These are phyloP conservation scores for Dastarcus helophoroides DNA, from an alignment of 2,888 invertebrate species.

Conservation along the genomic window DNA sequence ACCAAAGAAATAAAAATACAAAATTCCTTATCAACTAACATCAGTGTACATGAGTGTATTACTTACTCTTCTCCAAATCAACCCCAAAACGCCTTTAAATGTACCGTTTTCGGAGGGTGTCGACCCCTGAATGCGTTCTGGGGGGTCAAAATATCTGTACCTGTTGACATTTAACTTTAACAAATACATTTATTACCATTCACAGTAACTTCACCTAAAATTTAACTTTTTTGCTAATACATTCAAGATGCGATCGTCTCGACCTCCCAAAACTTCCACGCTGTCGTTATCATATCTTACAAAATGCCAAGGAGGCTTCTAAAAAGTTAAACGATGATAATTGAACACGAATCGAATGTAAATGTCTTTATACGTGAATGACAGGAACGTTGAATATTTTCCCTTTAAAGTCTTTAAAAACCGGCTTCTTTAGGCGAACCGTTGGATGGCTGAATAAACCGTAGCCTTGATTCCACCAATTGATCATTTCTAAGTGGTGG, in stretches of 20 bases:
- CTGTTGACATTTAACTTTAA: conserved; percentile 31
- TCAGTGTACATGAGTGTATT: not conserved
- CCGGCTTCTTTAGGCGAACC: conserved; percentile 45
- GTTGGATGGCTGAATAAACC: conserved; percentile 56
- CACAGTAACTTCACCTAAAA: conserved; percentile 43
- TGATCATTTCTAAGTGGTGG: conserved; percentile 51
- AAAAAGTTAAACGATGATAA: conserved; percentile 5
- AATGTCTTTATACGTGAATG: conserved; percentile 45
- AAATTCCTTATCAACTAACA: conserved; percentile 1
- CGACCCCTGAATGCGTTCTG: conserved; percentile 60
- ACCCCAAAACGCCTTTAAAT: conserved; percentile 60
- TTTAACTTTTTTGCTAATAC: conserved; percentile 55
- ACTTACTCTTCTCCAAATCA: conserved; percentile 55
- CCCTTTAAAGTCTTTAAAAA: conserved; percentile 55
- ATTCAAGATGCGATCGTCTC: conserved; percentile 57
- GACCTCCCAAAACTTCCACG: conserved; percentile 53
- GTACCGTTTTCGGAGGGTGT: conserved; percentile 50
- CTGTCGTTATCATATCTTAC: conserved; percentile 49
- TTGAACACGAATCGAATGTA: not conserved
- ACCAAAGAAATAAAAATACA: conserved; percentile 4
- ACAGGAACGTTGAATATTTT: conserved; percentile 58
- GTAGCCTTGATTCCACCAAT: conserved; percentile 57
- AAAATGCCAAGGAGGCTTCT: conserved; percentile 68
- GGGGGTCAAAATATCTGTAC: conserved; percentile 60
- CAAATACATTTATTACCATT: not conserved